Evolutionary conservation across 2,113 vertebrate genomes (phyloP).

Genomic region (Gasterosteus aculeatus): DNA sequence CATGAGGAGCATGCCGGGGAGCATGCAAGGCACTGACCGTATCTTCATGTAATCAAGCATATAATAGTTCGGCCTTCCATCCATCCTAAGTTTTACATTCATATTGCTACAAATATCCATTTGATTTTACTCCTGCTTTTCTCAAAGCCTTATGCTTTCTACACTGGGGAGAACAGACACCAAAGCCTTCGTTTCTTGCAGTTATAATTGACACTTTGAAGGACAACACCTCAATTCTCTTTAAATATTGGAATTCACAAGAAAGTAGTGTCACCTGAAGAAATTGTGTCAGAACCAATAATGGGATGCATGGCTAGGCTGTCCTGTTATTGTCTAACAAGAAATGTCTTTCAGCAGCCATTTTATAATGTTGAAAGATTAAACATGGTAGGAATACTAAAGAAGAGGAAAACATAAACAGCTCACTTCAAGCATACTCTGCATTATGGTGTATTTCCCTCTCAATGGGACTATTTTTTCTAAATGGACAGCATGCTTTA

Average conservation of each 20-base stretch:
- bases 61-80: neutral
- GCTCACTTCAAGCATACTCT: neutral
- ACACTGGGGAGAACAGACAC: neutral
- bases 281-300: conserved; percentile 11
- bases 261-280: conserved; percentile 25
- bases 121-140: neutral
- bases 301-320: conserved; percentile 22
- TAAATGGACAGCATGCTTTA: neutral
- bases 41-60: neutral
- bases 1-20: neutral
- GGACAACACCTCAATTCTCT: conserved; percentile 20
- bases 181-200: neutral
- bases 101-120: neutral
- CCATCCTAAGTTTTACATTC: neutral
- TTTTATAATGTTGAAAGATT: conserved; percentile 28
- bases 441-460: neutral
- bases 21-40: neutral
- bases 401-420: neutral
- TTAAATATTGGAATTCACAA: conserved; percentile 22
- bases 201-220: conserved; percentile 25
- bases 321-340: conserved; percentile 31
- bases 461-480: neutral
- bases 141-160: neutral
- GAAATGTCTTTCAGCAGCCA: conserved; percentile 17
- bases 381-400: neutral